These are phyloP conservation scores for Drosophila asahinai DNA, from an alignment of 1,140 invertebrate species.

Conservation along the genomic window DNA sequence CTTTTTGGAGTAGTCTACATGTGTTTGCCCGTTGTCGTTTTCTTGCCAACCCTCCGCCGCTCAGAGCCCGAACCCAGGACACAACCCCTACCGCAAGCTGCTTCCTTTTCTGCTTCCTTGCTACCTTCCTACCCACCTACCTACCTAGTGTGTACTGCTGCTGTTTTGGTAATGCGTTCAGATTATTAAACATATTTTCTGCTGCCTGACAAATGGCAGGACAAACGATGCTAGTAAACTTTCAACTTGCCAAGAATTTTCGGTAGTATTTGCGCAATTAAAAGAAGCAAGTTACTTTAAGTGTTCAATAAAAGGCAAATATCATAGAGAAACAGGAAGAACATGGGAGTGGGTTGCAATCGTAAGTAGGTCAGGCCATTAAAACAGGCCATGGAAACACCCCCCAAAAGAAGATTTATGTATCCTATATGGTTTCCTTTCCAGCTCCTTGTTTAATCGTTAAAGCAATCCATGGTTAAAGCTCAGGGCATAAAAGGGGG, in stretches of 20 bases:
- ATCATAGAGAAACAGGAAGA: neutral
- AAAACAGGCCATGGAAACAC: conserved; percentile 53
- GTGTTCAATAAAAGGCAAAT: conserved; percentile 66
- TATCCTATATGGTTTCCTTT: conserved; percentile 58
- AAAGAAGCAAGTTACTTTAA: conserved; percentile 49
- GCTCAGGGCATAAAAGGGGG: conserved; percentile 25
- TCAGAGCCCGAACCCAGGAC: neutral
- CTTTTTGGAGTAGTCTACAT: conserved; percentile 54
- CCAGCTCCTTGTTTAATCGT: conserved; percentile 76
- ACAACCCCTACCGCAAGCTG: conserved; percentile 15
- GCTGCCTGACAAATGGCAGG: conserved; percentile 60
- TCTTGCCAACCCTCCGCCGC: conserved; percentile 23
- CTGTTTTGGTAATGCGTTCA: conserved; percentile 72
- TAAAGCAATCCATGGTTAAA: conserved; percentile 62
- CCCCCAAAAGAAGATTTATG: conserved; percentile 56
- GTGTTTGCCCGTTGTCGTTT: conserved; percentile 45
- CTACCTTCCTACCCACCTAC: neutral
- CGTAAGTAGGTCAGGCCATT: conserved; percentile 77
- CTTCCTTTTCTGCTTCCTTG: conserved; percentile 10
- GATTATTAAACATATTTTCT: conserved; percentile 81
- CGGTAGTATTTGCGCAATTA: conserved; percentile 45
- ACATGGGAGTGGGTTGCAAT: conserved; percentile 32
- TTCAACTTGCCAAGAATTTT: conserved; percentile 25
- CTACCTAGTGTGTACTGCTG: conserved; percentile 36
- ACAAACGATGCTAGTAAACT: conserved; percentile 19